Evolutionary conservation across 1,140 invertebrate genomes (phyloP), one percentile per base, ranked within the genome.

Genomic region (Ceratoteleas bidentatus): DNA sequence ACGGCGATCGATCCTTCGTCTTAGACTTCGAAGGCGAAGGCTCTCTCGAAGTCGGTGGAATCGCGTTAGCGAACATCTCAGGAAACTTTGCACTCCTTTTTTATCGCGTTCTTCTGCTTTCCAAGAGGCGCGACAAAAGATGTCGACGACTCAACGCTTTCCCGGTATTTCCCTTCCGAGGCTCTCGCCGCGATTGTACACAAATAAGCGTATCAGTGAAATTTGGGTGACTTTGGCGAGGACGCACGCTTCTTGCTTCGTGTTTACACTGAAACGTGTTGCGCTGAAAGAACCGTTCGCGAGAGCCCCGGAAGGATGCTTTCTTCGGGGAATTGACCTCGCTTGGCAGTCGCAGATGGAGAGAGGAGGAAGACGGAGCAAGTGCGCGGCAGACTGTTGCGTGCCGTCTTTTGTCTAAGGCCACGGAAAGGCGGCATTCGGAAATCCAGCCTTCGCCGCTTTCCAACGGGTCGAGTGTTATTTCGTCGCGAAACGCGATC

Each of bases 261-360:
- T 60, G 60, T 79, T 58, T 60, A 66, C 54, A 60, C 5, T 47
- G 76, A 68, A 68, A 72, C 54, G 49, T 62, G 76, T 78, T 70
- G 66, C 60, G 68, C 36, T 60, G 68, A 58, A 78, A 78, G 62
- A 66, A 62, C 40, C 52, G 64, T 79, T 79, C 79, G 56, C 72
- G 81, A 84, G 75, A 84, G 74, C 78, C 85, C 87, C 83, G 86
- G 86, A 87, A 87, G 86, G 70, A 86, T 82, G 83, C 82, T 85
- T 81, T 72, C 85, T 85, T 87, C 86, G 53, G 85, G 83, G 85
- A 87, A 85, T 81, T 85, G 82, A 84, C 86, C 85, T 85, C 84
- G 52, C 52, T 24, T 52, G 56, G 58, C 45, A 66, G 74, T 32
- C 61, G 45, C 34, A 53, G 15, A 49, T 11, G 49, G 34, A 73